Evolutionary conservation across 2,113 vertebrate genomes (phyloP).

Genomic region (Pangasianodon gigas): DNA sequence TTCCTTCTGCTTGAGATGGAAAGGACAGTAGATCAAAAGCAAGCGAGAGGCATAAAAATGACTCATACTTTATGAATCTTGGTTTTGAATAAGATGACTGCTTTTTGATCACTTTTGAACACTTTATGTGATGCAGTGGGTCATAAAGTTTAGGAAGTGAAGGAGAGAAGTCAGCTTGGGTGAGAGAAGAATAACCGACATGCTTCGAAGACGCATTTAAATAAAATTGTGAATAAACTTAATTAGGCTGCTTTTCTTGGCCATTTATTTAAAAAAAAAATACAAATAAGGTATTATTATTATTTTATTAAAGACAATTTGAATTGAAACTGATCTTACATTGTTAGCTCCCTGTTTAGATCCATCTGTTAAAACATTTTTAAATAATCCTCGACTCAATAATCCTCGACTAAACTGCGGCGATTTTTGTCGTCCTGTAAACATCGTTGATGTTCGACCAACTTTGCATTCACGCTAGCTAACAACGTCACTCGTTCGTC

Average conservation of each 20-base stretch:
- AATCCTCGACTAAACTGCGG: background rate
- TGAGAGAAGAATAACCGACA: background rate
- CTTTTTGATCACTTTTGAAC: background rate
- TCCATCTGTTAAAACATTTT: background rate
- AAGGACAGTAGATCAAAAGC: slow-evolving; percentile 13
- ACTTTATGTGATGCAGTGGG: background rate
- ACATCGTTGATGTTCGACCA: background rate
- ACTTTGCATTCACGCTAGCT: background rate
- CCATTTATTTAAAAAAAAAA: background rate
- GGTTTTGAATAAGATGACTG: background rate
- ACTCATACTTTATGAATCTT: background rate
- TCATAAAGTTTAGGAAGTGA: background rate
- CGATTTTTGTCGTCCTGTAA: background rate
- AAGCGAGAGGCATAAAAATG: slow-evolving; percentile 1
- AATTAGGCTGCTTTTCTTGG: background rate
- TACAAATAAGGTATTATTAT: no score
- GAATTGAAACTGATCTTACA: background rate
- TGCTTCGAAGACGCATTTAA: background rate
- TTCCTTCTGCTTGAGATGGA: slow-evolving; percentile 28
- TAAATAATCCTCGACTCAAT: background rate
- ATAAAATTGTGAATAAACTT: background rate
- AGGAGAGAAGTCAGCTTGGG: background rate
- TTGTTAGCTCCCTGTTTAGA: background rate
- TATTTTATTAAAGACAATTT: background rate
- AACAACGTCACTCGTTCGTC: no score